Base-by-base conservation (phyloP, 2,888 invertebrate species). In the Onchidella celtica region DNA sequence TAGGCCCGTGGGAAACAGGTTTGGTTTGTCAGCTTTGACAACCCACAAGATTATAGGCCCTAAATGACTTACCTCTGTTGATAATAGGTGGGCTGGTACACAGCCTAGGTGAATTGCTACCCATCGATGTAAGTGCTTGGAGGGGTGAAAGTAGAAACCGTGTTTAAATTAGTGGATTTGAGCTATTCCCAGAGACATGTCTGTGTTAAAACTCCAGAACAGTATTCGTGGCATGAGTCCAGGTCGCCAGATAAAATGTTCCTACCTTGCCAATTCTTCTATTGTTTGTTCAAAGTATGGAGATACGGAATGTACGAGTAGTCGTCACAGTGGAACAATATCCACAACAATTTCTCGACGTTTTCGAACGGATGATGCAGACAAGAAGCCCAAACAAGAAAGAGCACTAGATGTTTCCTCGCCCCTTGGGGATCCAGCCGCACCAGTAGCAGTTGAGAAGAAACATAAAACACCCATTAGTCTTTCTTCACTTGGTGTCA, bases 301-400 rank as follows among this genome's bases (percentile, higher is more conserved):
- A 24, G 38, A 2, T 27, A 27, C 57, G 4, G 29, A 57, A 2
- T 38, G 36, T 17, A 6, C 0, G 3, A 80, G 29, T 40, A 40
- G 4, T 38, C 24, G 59, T 6, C 68, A 59, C 2, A 66, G 59
- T 59, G 68, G 68, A n/a, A 68, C 59, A 1, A 38, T 38, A 14
- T 27, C 66, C 11, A 32, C 80, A 55, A 40, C 74, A 2, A 55
- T 73, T 21, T 55, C 73, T 9, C 57, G 57, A 59, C 32, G 79
- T 32, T 72, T 73, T 66, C 47, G 65, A 36, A 65, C 79, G n/a
- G 72, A 73, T 73, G 73, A 79, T 3, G 72, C 79, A 29, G 40
- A 79, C 24, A 79, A 66, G 29, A 47, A 61, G 4, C 17, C 55
- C 4, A 79, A 55, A 55, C 47, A 72, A 14, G 68, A 55, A 55